phyloP scores from a whole-genome alignment of 2,113 vertebrate genomes.

The Protobothrops mucrosquamatus region DNA sequence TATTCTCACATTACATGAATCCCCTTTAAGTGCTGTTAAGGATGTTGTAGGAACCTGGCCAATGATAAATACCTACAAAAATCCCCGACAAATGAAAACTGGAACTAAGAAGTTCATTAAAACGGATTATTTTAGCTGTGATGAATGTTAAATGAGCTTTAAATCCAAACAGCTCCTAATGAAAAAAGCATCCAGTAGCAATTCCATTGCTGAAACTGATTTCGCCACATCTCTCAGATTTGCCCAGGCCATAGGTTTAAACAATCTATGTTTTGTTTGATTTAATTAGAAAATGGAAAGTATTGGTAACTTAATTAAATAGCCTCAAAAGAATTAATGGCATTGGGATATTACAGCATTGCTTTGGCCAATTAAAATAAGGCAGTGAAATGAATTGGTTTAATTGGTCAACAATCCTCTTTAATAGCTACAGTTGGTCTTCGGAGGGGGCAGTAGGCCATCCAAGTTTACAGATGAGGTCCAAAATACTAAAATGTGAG shows the following conservation, averaged over 20 bases:
- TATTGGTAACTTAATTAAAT: not conserved
- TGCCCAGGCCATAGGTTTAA: not conserved
- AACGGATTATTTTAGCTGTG: not conserved
- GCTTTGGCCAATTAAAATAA: not conserved
- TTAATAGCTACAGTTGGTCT: not conserved
- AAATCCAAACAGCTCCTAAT: not conserved
- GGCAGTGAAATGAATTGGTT: not conserved
- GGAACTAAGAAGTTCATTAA: not conserved
- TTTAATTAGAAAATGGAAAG: constrained; percentile 6
- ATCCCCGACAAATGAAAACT: not conserved
- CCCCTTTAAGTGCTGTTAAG: not conserved
- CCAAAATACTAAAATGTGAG: not conserved
- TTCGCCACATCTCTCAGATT: not conserved
- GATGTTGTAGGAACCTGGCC: not conserved
- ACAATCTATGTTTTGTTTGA: not conserved
- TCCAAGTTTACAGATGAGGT: not conserved
- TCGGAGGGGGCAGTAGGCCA: not conserved
- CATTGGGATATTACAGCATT: not conserved
- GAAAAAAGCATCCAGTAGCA: not conserved
- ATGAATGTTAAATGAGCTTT: not conserved
- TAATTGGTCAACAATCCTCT: not conserved
- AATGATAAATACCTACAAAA: not conserved
- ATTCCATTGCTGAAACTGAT: not conserved
- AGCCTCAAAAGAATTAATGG: not conserved
- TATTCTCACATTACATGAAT: not conserved